These are phyloP conservation scores for Acrobeloides nanus DNA, from an alignment of 2,888 invertebrate species.

Conservation along the genomic window DNA sequence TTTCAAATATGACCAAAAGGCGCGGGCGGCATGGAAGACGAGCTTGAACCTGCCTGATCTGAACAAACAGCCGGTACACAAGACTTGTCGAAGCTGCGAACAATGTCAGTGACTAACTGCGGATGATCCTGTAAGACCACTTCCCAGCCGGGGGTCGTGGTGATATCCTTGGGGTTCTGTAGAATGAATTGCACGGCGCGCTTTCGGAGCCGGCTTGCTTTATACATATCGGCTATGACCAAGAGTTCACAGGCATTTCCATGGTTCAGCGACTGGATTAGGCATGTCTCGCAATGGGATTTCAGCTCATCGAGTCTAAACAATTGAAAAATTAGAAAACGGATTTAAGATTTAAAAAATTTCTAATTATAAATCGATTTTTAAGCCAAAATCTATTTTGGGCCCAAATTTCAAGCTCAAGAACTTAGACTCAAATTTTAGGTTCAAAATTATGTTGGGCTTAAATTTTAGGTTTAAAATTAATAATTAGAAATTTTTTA, in stretches of 20 bases:
- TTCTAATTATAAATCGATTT: neutral
- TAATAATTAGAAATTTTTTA: too few relatives aligned
- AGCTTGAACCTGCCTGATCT: neutral
- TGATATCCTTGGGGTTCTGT: conserved; percentile 34
- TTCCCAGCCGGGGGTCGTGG: conserved; percentile 33
- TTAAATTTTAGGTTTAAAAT: too few relatives aligned
- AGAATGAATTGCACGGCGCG: conserved; percentile 48
- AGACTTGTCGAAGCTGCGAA: conserved; percentile 20
- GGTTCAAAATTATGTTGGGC: too few relatives aligned
- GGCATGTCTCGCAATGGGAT: conserved; percentile 32
- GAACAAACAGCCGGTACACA: neutral
- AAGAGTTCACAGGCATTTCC: conserved; percentile 52
- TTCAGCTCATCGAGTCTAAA: conserved; percentile 49
- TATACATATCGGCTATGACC: conserved; percentile 48
- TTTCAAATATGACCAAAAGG: too few relatives aligned
- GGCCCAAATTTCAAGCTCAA: too few relatives aligned
- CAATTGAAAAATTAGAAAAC: conserved; percentile 9
- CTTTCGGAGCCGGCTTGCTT: conserved; percentile 29
- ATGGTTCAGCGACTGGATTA: conserved; percentile 39
- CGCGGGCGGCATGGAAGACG: too few relatives aligned
- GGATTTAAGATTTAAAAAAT: neutral
- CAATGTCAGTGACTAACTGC: conserved; percentile 48
- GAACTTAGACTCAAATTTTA: too few relatives aligned
- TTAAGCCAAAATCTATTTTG: too few relatives aligned
- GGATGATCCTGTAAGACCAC: conserved; percentile 39